Evolutionary conservation across 2,113 vertebrate species (phyloP).

Genomic region (Tautogolabrus adspersus): DNA sequence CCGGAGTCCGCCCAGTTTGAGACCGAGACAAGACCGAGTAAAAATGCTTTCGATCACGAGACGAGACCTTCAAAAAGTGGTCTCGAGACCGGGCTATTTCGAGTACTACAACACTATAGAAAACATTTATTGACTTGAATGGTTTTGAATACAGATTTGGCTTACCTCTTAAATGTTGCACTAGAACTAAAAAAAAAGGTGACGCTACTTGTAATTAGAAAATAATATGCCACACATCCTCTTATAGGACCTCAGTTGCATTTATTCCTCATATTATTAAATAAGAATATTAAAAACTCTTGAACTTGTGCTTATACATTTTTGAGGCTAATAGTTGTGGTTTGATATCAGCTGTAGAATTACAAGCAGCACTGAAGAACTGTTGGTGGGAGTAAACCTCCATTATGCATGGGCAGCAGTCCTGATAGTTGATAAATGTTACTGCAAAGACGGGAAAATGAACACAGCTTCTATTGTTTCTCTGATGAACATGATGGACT

Average conservation of each 20-base stretch:
- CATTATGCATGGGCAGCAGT: constrained; percentile 2
- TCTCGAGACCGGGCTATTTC: too few species aligned
- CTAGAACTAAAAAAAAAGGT: too few species aligned
- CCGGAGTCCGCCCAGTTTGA: too few species aligned
- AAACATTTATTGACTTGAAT: neutral
- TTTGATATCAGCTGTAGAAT: neutral
- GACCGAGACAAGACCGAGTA: too few species aligned
- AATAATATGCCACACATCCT: too few species aligned
- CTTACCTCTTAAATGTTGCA: too few species aligned
- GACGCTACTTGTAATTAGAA: too few species aligned
- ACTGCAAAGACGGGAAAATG: neutral
- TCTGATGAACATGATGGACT: neutral
- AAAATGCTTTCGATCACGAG: too few species aligned
- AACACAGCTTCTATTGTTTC: constrained; percentile 5
- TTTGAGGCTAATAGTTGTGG: neutral
- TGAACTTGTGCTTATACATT: neutral
- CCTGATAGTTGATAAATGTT: neutral
- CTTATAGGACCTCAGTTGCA: neutral
- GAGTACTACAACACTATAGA: too few species aligned
- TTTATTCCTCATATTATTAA: neutral
- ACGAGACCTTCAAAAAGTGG: too few species aligned
- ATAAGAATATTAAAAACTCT: too few species aligned
- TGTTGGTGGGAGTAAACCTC: constrained; percentile 34
- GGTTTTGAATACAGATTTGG: too few species aligned
- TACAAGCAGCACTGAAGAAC: constrained; percentile 6